Evolutionary conservation across 2,888 invertebrate species (phyloP), one percentile per base, ranked within the genome.

Genomic region (Leptinotarsa haldemani): DNA sequence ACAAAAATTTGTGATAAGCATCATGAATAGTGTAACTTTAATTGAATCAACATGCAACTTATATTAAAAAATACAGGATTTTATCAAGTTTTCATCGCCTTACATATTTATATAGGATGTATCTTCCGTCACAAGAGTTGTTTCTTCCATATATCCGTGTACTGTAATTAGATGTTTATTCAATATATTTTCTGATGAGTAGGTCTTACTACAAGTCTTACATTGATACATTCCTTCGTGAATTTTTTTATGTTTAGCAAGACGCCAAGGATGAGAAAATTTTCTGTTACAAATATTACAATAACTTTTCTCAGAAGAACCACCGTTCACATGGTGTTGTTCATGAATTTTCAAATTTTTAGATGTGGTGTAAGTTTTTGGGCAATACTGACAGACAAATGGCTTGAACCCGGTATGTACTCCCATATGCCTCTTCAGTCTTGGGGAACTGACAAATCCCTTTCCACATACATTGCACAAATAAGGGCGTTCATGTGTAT

Each of bases 201-300:
- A 85, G 18, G 81, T 80, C 71, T 84, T 84, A 5, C 77, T 74
- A 75, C 86, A 86, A 63, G 83, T 79, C 4, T 75, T 80, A 73
- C 86, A 86, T 53, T 78, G 79, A 71, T 77, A 82, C 4, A 82
- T 82, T 73, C 83, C 80, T 30, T 83, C 84, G 75, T 90, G 90
- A 0, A 85, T 84, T 69, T 86, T 85, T 79, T 89, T 80, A 81
- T 90, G 90, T 80, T 88, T 89, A 1, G 87, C 79, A 67, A 90
- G 87, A 64, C 88, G 88, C 71, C 89, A 90, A 0, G 82, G 84
- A 76, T 86, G 85, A 68, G 82, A 84, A 72, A 86, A 86, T 69
- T 83, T 78, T 83, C 83, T 83, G 63, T 83, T 80, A 73, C 86
- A 86, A 20, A 80, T 70, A 48, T 78, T 75, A 77, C 86, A 86